Evolutionary conservation across 2,797 vertebrate species (phyloP).

Genomic region (Lagorchestes hirsutus): DNA sequence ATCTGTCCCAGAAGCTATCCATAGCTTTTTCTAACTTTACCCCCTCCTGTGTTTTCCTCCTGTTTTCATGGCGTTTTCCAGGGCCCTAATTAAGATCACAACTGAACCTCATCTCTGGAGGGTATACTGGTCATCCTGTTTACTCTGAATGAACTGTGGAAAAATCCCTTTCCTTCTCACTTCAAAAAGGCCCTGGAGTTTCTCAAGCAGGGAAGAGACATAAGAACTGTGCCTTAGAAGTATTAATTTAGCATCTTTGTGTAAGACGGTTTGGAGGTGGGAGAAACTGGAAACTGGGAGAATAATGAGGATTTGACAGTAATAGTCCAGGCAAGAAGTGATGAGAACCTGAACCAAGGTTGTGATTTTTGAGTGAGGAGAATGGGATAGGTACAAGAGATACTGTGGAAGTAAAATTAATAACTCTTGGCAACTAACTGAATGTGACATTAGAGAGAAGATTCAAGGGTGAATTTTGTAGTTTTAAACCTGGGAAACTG

Average conservation of each 20-base stretch:
- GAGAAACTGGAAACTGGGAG: not conserved
- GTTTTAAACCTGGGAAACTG: not conserved
- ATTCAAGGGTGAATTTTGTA: not conserved
- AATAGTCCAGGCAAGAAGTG: not conserved
- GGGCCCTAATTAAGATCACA: not conserved
- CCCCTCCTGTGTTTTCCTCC: not conserved
- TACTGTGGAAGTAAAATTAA: not conserved
- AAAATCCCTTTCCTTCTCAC: not conserved
- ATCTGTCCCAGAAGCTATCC: not conserved
- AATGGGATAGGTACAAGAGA: not conserved
- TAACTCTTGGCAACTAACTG: not conserved
- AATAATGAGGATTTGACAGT: not conserved
- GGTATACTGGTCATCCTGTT: not conserved
- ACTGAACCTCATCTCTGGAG: not conserved
- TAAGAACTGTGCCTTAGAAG: not conserved
- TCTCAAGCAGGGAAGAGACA: not conserved
- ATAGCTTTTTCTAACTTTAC: not conserved
- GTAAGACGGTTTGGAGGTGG: not conserved
- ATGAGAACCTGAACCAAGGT: not conserved
- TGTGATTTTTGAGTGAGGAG: not conserved
- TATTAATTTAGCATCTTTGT: not conserved
- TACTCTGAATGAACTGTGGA: not conserved
- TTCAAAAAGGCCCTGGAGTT: not conserved
- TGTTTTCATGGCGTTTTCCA: not conserved
- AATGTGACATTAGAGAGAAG: not conserved